A percentile compares a stretch with the other conserved stretches of the same genome.
Conservation (phyloP, 2,888 invertebrate species). For the Chironomus tentans region DNA sequence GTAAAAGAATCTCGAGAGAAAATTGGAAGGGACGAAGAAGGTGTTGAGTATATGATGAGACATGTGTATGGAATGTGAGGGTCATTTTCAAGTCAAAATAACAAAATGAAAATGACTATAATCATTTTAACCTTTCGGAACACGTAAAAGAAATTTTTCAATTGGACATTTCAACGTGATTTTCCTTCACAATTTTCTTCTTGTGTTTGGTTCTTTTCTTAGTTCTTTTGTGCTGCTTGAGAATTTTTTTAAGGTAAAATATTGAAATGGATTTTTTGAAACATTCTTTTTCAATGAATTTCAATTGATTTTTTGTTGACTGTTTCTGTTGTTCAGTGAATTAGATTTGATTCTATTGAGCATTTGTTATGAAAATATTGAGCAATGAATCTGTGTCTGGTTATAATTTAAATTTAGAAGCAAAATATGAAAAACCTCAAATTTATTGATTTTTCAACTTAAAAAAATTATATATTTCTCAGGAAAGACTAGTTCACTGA, state of each 20-base stretch:
- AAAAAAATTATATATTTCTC: too few relatives aligned
- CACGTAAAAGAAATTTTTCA: conserved; percentile 25
- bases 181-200: not conserved
- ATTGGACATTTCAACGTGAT: conserved; percentile 13
- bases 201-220: too few relatives aligned
- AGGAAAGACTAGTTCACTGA: too few relatives aligned
- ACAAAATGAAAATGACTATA: not conserved
- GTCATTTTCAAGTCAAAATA: conserved; percentile 11
- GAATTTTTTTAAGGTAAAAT: not conserved
- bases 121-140: conserved; percentile 23
- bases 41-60: not conserved
- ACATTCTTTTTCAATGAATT: too few relatives aligned
- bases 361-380: too few relatives aligned
- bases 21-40: not conserved
- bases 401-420: too few relatives aligned
- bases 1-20: not conserved
- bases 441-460: too few relatives aligned
- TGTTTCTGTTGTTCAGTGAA: too few relatives aligned
- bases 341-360: too few relatives aligned
- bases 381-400: too few relatives aligned
- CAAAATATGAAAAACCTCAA: too few relatives aligned
- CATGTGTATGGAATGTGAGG: conserved; percentile 25
- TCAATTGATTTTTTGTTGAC: too few relatives aligned
- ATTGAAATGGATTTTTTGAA: not conserved
- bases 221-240: not conserved